These are phyloP conservation scores for Sisyra terminalis DNA, from an alignment of 2,888 invertebrate species.

Conservation along the genomic window DNA sequence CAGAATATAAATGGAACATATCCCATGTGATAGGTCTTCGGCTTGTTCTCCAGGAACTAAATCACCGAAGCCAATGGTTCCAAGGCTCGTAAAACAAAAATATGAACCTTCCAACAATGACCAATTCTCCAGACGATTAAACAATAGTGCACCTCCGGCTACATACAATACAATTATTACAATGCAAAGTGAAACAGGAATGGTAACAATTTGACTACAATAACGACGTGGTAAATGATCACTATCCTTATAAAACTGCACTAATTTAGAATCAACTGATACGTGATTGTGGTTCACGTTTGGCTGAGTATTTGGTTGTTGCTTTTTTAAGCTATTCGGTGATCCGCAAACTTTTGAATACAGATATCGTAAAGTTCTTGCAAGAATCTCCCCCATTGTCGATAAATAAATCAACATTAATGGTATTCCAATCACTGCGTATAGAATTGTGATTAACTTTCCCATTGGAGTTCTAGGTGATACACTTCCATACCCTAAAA, in stretches of 20 bases:
- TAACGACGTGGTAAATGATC: not conserved
- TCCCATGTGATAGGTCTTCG: constrained; percentile 52
- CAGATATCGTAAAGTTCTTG: constrained; percentile 56
- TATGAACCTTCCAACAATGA: constrained; percentile 72
- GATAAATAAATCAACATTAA: constrained; percentile 77
- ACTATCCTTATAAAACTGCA: constrained; percentile 10
- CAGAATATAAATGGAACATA: constrained; percentile 65
- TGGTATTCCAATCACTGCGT: constrained; percentile 76
- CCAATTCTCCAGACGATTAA: constrained; percentile 86
- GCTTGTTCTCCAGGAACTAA: constrained; percentile 47
- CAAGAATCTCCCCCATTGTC: constrained; percentile 71
- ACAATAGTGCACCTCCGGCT: constrained; percentile 75
- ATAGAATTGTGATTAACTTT: constrained; percentile 64
- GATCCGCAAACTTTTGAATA: constrained; percentile 40
- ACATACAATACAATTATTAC: constrained; percentile 76
- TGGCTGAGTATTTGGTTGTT: constrained; percentile 18
- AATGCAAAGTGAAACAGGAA: constrained; percentile 77
- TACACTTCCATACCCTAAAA: constrained; percentile 69
- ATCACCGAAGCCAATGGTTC: constrained; percentile 74
- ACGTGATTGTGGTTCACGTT: constrained; percentile 12
- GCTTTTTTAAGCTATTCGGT: constrained; percentile 12
- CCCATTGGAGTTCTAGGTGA: constrained; percentile 68
- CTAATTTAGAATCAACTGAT: constrained; percentile 16
- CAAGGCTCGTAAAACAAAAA: constrained; percentile 62
- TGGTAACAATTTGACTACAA: constrained; percentile 40